A percentile compares a stretch with the other conserved stretches of the same genome.
Evolutionary conservation across 2,888 invertebrate genomes (phyloP).

Genomic region (Nymphalis urticae): DNA sequence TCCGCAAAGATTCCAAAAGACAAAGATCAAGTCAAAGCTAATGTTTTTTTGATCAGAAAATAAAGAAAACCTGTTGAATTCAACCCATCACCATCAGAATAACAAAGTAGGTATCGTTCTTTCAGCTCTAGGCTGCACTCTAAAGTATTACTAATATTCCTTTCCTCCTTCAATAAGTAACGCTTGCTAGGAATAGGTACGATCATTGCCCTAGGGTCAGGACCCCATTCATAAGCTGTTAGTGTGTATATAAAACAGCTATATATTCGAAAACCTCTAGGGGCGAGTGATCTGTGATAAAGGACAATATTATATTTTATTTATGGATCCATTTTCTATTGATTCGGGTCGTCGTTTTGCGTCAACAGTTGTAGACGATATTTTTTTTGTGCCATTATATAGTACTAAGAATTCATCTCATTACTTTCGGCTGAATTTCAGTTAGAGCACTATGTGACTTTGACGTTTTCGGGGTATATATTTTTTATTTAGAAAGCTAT

Average conservation of each 20-base stretch:
- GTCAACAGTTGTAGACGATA: slow-evolving; percentile 2
- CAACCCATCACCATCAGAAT: too few species aligned
- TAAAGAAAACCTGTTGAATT: too few species aligned
- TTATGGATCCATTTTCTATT: slow-evolving; percentile 37
- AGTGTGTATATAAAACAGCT: not conserved
- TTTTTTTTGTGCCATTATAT: not conserved
- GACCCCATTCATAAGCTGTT: slow-evolving; percentile 7
- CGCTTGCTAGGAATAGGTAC: not conserved
- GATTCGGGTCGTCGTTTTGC: slow-evolving; percentile 29
- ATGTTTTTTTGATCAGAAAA: too few species aligned
- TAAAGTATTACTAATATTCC: slow-evolving; percentile 2
- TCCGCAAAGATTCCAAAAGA: too few species aligned
- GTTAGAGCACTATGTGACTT: not conserved
- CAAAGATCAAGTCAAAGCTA: too few species aligned
- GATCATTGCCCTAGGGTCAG: slow-evolving; percentile 11
- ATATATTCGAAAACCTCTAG: slow-evolving; percentile 25
- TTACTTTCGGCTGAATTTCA: not conserved
- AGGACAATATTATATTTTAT: slow-evolving; percentile 34
- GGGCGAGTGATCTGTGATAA: slow-evolving; percentile 25
- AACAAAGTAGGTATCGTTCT: not conserved
- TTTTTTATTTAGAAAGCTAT: not conserved
- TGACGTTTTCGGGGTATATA: not conserved
- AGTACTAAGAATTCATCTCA: not conserved
- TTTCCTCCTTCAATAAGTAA: slow-evolving; percentile 5
- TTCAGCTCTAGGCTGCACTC: not conserved